phyloP scores from a whole-genome alignment of 2,888 invertebrate species.

The Drosophila vallismaia region DNA sequence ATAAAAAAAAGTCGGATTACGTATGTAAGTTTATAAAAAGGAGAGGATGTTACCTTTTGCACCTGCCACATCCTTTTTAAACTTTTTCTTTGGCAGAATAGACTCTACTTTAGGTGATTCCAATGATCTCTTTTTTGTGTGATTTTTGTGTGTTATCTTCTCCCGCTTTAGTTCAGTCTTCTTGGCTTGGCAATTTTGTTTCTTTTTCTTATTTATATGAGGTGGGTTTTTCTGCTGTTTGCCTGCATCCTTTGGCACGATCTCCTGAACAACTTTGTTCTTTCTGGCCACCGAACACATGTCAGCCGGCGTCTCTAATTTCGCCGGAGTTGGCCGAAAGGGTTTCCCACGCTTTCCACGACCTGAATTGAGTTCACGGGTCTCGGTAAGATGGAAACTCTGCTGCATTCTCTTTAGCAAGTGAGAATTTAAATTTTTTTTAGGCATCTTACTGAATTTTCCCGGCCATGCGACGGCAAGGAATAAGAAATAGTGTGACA shows the following conservation, averaged over 20 bases:
- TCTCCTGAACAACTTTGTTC: not conserved
- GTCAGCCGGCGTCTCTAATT: not conserved
- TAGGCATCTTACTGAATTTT: not conserved
- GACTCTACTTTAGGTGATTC: not conserved
- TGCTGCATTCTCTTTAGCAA: conserved; percentile 29
- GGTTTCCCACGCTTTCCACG: conserved; percentile 6
- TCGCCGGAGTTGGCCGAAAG: not conserved
- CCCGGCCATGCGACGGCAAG: conserved; percentile 35
- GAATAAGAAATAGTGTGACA: conserved; percentile 13
- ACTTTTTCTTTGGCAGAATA: not conserved
- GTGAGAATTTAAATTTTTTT: conserved; percentile 3
- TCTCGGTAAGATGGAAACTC: conserved; percentile 22
- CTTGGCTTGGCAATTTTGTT: not conserved
- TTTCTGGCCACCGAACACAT: not conserved
- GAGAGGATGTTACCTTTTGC: not conserved
- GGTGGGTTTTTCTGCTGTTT: not conserved
- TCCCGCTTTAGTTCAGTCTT: not conserved
- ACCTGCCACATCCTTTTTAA: not conserved
- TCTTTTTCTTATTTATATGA: not conserved
- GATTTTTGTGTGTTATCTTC: not conserved
- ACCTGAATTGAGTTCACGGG: conserved; percentile 15
- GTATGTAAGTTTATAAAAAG: not conserved
- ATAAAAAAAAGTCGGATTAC: not conserved
- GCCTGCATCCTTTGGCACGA: not conserved
- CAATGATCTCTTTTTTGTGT: not conserved